Base-by-base conservation (phyloP, 2,113 vertebrate species). In the Brachyistius frenatus region DNA sequence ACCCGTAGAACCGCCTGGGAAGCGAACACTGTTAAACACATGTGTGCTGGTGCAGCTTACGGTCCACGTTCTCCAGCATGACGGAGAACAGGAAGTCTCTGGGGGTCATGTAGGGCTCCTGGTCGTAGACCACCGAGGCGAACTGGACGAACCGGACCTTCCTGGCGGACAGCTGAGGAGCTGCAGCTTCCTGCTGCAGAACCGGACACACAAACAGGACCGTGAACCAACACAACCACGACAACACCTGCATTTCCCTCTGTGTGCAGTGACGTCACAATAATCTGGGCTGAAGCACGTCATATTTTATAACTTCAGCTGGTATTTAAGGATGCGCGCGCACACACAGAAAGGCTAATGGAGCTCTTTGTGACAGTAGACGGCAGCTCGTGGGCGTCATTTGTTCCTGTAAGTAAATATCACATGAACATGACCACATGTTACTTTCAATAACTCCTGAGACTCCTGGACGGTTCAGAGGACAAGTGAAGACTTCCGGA, bases 31-130 rank as follows among this genome's bases (percentile, higher is more conserved):
- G 23, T 23, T 23, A 23, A 23, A 23, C 23, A 23, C 23, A 23
- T 23, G 47, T 5, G 16, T 15, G 15, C 16, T 49, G 3, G 41
- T 15, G 63, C 35, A 37, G 94, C 98, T 98, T 94, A 99, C 98
- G 93, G 77, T 97, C 95, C 2, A 96, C 91, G 5, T 95, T 90
- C 80, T 99, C 97, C 87, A 99, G 95, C 94, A 98, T 95, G 4
- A 99, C 94, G 7, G 98, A 99, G 84, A 94, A 98, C 49, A 99
- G 94, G 93, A 99, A 99, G 91, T 99, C 98, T 81, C 97, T 95
- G 0, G 98, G 98, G 41, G 97, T 99, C 98, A 99, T 99, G 85
- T 97, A 99, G 80, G 93, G 88, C 76, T 99, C 97, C 47, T 95
- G 88, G 7, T 97, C 94, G 52, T 96, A 96, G 32, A 95, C 84